phyloP scores from a whole-genome alignment of 2,888 invertebrate genomes.

The Cacoxenus indagator region DNA sequence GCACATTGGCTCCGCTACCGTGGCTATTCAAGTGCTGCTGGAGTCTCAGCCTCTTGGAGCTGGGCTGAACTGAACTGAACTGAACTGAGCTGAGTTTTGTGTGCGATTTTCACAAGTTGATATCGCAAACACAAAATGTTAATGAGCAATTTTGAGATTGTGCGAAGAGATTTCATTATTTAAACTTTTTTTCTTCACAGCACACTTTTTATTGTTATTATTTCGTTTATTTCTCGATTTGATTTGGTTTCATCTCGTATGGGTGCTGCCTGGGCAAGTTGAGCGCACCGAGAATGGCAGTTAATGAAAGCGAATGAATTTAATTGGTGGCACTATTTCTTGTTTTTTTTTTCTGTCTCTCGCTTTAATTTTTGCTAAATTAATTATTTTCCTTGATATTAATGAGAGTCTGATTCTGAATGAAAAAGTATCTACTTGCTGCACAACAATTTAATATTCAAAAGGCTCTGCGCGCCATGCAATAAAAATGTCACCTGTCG shows the following conservation, averaged over 20 bases:
- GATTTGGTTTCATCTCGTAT: conserved; percentile 2
- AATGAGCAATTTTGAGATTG: conserved; percentile 72
- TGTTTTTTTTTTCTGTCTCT: conserved; percentile 30
- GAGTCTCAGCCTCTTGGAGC: too few relatives aligned
- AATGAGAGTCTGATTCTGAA: neutral
- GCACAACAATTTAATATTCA: neutral
- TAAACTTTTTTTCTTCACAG: conserved; percentile 50
- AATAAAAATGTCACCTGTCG: conserved; percentile 54
- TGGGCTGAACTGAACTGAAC: neutral
- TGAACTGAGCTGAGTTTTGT: neutral
- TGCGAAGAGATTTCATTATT: conserved; percentile 71
- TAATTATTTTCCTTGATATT: neutral
- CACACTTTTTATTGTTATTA: conserved; percentile 43
- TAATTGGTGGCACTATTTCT: conserved; percentile 43
- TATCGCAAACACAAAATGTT: conserved; percentile 71
- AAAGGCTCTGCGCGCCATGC: neutral
- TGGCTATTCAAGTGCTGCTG: too few relatives aligned
- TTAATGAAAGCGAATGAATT: conserved; percentile 61
- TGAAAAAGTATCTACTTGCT: neutral
- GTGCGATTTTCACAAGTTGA: conserved; percentile 71
- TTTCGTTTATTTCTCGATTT: conserved; percentile 48
- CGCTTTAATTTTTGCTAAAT: conserved; percentile 61
- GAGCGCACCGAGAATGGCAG: conserved; percentile 2
- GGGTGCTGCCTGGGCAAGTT: neutral
- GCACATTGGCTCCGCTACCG: too few relatives aligned